Base-by-base conservation (phyloP, 2,888 invertebrate species). In the Liodrosophila aerea region DNA sequence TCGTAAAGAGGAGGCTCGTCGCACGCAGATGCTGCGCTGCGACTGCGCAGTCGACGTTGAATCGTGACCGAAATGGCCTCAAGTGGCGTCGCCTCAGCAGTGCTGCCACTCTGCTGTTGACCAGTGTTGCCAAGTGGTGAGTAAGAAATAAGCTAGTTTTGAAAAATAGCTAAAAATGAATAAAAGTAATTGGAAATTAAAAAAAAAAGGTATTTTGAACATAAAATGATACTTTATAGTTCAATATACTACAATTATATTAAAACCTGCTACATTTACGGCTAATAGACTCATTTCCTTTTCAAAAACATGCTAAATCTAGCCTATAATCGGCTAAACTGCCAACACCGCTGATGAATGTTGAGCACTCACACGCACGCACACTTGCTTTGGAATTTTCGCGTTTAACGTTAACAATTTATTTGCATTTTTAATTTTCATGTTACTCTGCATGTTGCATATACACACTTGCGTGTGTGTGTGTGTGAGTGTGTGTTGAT, bases 401-500 rank as follows among this genome's bases (percentile, higher is more conserved):
- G 65, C 74, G 71, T 70, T 78, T 64, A 75, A 70, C 83, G 70
- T 81, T 84, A 76, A 86, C 81, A 84, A 84, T 81, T 86, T 86
- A 81, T 81, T 81, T 86, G 80, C 80, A 81, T 81, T 81, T 86
- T 81, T 86, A 81, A 81, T 81, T 86, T 86, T 81, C 77, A 81
- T 86, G 84, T 85, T 57, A 62, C 52, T 45, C 30, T 37, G 46
- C 45, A n/a, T 51, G 33, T 52, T 34, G 34, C 37, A 7, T 31
- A 22, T 53, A 11, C 33, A 18, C 39, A 30, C 34, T 30, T 31
- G 51, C 39, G 16, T 31, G 33, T 39, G 30, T 13, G 39, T 47
- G 22, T 47, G 53, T 63, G 58, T 59, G 41, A 31, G 76, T 53
- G 56, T 39, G 29, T 29, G 22, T 72, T 73, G 73, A 73, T 64